Conservation (phyloP, 1,140 invertebrate species). For the Drosophila arawakana region DNA sequence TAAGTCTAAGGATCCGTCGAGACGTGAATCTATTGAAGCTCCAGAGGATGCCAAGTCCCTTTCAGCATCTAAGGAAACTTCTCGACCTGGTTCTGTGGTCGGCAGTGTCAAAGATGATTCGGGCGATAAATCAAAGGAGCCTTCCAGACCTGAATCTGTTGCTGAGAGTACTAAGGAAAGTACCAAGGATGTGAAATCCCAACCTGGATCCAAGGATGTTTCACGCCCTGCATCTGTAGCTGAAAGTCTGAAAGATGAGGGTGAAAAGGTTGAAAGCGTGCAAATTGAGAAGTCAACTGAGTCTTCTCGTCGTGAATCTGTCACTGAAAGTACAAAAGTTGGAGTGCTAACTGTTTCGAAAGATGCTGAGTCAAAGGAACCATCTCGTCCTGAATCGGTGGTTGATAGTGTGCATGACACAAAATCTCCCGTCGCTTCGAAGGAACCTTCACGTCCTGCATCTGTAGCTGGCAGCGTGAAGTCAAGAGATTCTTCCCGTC, state of each 20-base stretch:
- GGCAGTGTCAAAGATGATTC: constrained; percentile 13
- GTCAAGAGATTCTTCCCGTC: constrained; percentile 45
- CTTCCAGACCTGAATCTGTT: constrained; percentile 33
- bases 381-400: constrained; percentile 42
- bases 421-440: constrained; percentile 32
- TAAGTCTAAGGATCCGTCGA: constrained; percentile 33
- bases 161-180: constrained; percentile 32
- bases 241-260: constrained; percentile 37
- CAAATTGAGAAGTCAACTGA: constrained; percentile 15
- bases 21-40: constrained; percentile 36
- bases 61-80: constrained; percentile 40
- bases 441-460: constrained; percentile 52
- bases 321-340: constrained; percentile 20
- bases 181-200: constrained; percentile 35
- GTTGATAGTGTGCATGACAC: constrained; percentile 38
- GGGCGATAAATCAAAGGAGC: constrained; percentile 23
- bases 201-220: constrained; percentile 35
- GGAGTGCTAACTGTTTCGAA: constrained; percentile 22
- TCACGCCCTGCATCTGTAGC: constrained; percentile 42
- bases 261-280: constrained; percentile 21
- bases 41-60: constrained; percentile 45
- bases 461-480: constrained; percentile 36
- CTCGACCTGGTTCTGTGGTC: constrained; percentile 34
- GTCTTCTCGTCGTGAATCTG: constrained; percentile 44
- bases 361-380: constrained; percentile 15